phyloP scores from a whole-genome alignment of 2,888 invertebrate species.

The Pherbina coryleti region DNA sequence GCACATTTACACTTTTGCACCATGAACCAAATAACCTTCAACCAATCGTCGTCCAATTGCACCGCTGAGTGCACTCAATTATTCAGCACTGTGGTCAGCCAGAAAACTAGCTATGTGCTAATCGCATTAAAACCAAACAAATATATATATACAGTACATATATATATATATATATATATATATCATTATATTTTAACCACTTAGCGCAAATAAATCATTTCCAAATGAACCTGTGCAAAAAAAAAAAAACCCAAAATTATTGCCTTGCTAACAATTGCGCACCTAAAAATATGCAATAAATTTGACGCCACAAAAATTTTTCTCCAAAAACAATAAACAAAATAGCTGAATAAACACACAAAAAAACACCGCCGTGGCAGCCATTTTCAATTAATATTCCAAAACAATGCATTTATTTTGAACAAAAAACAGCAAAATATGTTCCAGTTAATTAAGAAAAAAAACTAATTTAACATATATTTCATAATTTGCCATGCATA shows the following conservation, averaged over 20 bases:
- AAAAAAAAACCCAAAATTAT: background rate
- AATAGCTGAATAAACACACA: background rate
- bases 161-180: conserved; percentile 23
- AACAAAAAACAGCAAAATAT: too few relatives aligned
- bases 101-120: conserved; percentile 2
- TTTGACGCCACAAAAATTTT: background rate
- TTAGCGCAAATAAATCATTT: conserved; percentile 30
- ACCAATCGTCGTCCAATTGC: background rate
- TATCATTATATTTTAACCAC: conserved; percentile 1
- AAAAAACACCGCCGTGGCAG: background rate
- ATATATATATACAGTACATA: too few relatives aligned
- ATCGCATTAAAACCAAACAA: conserved; percentile 11
- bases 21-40: too few relatives aligned
- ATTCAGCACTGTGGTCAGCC: background rate
- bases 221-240: background rate
- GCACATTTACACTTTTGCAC: background rate
- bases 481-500: too few relatives aligned
- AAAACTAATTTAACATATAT: too few relatives aligned
- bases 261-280: background rate
- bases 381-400: too few relatives aligned
- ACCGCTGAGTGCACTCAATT: conserved; percentile 20
- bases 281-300: conserved; percentile 9
- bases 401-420: too few relatives aligned
- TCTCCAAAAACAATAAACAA: background rate
- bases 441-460: too few relatives aligned